Evolutionary conservation across 37 sponge, comb jelly and placozoan species (phyloP), one percentile per base, ranked within the genome.

Genomic region (Sycon ciliatum): DNA sequence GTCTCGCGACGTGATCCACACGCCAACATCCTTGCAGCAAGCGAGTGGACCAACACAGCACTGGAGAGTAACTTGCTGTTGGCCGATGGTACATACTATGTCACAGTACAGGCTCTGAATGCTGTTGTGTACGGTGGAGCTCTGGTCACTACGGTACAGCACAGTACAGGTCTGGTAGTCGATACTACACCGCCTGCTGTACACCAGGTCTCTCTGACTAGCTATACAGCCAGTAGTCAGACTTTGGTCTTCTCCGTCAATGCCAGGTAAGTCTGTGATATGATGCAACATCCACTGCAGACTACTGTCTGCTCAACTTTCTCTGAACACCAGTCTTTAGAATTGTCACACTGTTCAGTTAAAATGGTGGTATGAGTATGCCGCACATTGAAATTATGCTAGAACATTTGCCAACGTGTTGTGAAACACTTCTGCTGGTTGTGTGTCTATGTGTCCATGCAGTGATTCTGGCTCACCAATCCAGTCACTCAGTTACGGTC

Each of bases 391-490:
- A 36, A 35, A 34, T 34, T 13, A 67, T 67, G 22, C 16, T 30
- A 37, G 29, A 31, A 30, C 33, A 35, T 71, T 23, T 39, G 27
- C 46, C 16, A 39, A 28, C 42, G 39, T 32, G 31, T 39, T 18
- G 65, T 22, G 32, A 28, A 4, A 42, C 31, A 20, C n/a, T 24
- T 31, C n/a, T 68, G 34, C 26, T 22, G 31, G 69, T 27, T 4
- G 63, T 69, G 22, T 36, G 6, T 18, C 4, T 32, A 16, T 74
- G 3, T 69, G 18, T 32, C 4, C 2, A n/a, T 67, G 32, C 38
- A 84, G 87, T 78, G 92, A 91, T 63, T 18, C 23, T 39, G 80
- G 74, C n/a, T 87, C 87, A 65, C 74, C 76, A 7, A 35, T 91
- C 2, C 22, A 26, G 1, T 29, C 36, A 22, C 82, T 91, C 24